Evolutionary conservation across 1,140 invertebrate species (phyloP), one percentile per base, ranked within the genome.

Genomic region (Brachionus sp.): DNA sequence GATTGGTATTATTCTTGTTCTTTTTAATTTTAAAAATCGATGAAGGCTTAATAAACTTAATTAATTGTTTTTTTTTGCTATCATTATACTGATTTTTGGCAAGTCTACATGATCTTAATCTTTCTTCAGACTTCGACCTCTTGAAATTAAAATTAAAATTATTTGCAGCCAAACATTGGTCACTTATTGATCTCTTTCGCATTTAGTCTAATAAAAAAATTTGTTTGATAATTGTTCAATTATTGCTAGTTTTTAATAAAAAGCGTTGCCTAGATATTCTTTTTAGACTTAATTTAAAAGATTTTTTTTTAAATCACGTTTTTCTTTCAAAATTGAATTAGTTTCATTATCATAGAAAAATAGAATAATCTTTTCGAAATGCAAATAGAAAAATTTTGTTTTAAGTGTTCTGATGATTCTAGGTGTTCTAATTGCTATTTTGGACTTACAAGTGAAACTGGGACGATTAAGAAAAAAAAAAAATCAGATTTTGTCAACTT

Each of bases 181-280:
- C 70, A 33, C 70, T 75, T 46, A 75, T 75, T 46, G 70, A 75
- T 33, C 70, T 33, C 44, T 75, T 75, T 75, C 42, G n/a, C 70
- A 75, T 75, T 75, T 70, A 39, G 16, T 39, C 37, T 37, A 70
- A n/a, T 37, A 70, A 39, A 19, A 19, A 39, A 70, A 70, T 13
- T 19, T n/a, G 16, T 39, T 39, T 19, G 19, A 35, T 39, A 70
- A 37, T 23, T 70, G 37, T 70, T 37, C 16, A 16, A 70, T 19
- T 16, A 70, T 70, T 70, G 66, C 1, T 19, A 70, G n/a, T 57
- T 19, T 57, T 57, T n/a, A 57, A 50, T 50, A n/a, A 19, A 19
- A 57, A 23, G 50, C 9, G 66, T 70, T 70, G 66, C 66, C 16
- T 70, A 39, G 66, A 70, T 16, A 70, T 37, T 16, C 16, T 70